phyloP scores from a whole-genome alignment of 2,113 vertebrate genomes.

The Vulpes vulpes region DNA sequence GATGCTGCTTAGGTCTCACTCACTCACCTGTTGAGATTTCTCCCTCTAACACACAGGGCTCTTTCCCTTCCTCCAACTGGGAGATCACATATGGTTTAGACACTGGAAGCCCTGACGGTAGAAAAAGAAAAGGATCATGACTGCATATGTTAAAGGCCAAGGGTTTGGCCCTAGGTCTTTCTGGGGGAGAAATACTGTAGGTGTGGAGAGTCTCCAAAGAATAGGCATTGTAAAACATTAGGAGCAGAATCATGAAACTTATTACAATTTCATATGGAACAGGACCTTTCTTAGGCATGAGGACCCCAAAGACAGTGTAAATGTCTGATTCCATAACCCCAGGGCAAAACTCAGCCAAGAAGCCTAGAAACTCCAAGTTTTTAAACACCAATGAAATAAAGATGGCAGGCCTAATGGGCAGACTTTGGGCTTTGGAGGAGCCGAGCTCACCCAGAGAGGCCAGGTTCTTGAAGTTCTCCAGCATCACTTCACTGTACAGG shows the following conservation, averaged over 20 bases:
- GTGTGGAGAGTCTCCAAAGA: background rate
- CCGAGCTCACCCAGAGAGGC: constrained; percentile 27
- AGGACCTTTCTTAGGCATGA: background rate
- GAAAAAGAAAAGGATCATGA: constrained; percentile 37
- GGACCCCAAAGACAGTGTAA: background rate
- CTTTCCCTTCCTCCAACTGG: constrained; percentile 51
- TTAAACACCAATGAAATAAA: background rate
- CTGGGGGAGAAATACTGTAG: background rate
- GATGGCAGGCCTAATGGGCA: background rate
- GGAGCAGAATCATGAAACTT: background rate
- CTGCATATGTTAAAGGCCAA: background rate
- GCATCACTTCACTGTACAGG: constrained; percentile 56
- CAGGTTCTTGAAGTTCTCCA: constrained; percentile 71
- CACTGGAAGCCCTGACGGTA: constrained; percentile 41
- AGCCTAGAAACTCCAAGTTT: background rate
- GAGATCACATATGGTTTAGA: constrained; percentile 59
- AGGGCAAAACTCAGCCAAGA: background rate
- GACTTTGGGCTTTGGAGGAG: background rate
- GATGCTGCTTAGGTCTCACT: background rate
- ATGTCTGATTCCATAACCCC: constrained; percentile 27
- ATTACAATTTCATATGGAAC: background rate
- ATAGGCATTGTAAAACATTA: background rate
- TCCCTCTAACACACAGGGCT: background rate
- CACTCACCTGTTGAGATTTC: constrained; percentile 37
- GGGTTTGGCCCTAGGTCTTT: background rate